phyloP scores from a whole-genome alignment of 92 coral and sea anemone species.

The Heliopora coerulea region DNA sequence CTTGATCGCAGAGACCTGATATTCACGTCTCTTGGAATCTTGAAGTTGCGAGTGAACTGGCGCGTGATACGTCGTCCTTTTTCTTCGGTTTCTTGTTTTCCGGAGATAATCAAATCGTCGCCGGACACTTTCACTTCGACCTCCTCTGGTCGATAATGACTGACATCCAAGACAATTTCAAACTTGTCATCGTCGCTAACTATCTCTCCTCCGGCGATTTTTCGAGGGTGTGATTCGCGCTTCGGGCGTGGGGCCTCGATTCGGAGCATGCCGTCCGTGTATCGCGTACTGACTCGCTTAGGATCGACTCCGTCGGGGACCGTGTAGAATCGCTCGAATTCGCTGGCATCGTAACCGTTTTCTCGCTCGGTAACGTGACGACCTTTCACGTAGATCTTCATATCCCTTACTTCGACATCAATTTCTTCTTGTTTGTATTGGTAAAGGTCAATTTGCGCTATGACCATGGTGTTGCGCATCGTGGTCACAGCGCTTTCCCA shows the following conservation, averaged over 20 bases:
- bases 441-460: constrained; percentile 35
- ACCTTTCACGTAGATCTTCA: constrained; percentile 66
- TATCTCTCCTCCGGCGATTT: constrained; percentile 37
- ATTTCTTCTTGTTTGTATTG: constrained; percentile 38
- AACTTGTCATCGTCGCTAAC: constrained; percentile 38
- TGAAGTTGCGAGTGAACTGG: constrained; percentile 88
- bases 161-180: constrained; percentile 35
- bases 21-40: constrained; percentile 86
- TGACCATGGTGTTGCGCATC: constrained; percentile 28
- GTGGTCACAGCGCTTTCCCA: constrained; percentile 31
- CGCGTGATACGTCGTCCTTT: constrained; percentile 72
- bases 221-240: constrained; percentile 25
- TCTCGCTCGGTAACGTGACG: constrained; percentile 83
- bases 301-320: constrained; percentile 88
- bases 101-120: constrained; percentile 52
- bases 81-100: constrained; percentile 69
- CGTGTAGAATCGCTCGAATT: constrained; percentile 80
- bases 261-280: constrained; percentile 79
- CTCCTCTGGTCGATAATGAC: constrained; percentile 32
- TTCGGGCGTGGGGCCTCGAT: constrained; percentile 68
- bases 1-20: constrained; percentile 72
- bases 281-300: constrained; percentile 64
- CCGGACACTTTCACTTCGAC: constrained; percentile 40
- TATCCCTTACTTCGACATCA: constrained; percentile 25
- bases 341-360: constrained; percentile 83